phyloP scores from a whole-genome alignment of 2,797 vertebrate species.

The Notoglanidium macrostoma region DNA sequence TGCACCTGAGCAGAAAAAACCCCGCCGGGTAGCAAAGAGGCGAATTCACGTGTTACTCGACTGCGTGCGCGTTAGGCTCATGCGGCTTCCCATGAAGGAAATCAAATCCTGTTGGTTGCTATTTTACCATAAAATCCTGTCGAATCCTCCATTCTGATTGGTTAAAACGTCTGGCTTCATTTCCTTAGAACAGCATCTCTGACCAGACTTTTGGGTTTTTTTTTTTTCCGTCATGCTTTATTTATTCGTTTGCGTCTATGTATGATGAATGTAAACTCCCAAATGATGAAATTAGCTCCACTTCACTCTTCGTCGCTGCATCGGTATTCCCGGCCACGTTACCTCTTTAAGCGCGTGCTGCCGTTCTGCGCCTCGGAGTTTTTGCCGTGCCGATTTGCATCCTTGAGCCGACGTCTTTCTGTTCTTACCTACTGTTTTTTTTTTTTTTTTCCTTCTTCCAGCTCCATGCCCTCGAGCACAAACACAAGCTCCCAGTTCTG shows the following conservation, averaged over 20 bases:
- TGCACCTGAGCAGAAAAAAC: not conserved
- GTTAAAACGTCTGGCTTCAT: not conserved
- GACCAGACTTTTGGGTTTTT: not conserved
- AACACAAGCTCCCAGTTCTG: not conserved
- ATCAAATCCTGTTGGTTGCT: not conserved
- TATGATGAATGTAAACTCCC: not conserved
- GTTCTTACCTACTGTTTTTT: not conserved
- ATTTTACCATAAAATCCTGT: not conserved
- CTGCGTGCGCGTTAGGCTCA: not conserved
- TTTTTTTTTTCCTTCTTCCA: not conserved
- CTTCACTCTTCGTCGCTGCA: not conserved
- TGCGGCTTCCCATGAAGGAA: not conserved
- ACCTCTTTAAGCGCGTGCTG: not conserved
- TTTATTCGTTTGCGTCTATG: not conserved
- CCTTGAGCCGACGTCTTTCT: conserved; percentile 8
- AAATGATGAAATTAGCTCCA: not conserved
- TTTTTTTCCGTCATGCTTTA: not conserved
- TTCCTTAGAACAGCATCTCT: not conserved
- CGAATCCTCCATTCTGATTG: not conserved
- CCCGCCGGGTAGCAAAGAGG: not conserved
- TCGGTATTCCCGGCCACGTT: conserved; percentile 11
- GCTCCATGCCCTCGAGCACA: conserved; percentile 2
- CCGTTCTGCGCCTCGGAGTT: not conserved
- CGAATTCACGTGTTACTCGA: not conserved
- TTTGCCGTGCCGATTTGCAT: conserved; percentile 19